phyloP scores from a whole-genome alignment of 2,888 invertebrate species.

The Leptopilina myrica region DNA sequence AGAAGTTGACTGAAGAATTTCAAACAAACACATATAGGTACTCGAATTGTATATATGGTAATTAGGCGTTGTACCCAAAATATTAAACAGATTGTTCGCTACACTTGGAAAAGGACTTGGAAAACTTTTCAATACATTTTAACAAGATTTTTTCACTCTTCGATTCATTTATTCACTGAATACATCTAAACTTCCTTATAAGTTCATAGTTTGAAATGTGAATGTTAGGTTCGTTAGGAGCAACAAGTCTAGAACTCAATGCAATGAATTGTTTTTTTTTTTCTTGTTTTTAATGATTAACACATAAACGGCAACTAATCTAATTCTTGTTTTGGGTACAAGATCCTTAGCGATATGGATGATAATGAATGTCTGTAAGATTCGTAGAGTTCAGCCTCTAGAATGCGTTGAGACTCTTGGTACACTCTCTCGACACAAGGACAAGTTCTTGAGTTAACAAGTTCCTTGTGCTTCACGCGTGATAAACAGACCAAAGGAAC shows the following conservation, averaged over 20 bases:
- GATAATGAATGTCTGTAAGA: constrained; percentile 65
- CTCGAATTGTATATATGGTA: too few species aligned
- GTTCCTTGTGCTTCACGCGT: constrained; percentile 46
- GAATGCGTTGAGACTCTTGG: constrained; percentile 57
- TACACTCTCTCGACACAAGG: constrained; percentile 45
- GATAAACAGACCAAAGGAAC: constrained; percentile 22
- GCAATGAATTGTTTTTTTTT: not conserved
- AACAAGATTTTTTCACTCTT: too few species aligned
- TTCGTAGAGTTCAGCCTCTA: constrained; percentile 50
- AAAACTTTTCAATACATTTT: too few species aligned
- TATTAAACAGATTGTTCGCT: too few species aligned
- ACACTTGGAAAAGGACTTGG: too few species aligned
- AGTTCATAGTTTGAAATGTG: not conserved
- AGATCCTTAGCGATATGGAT: constrained; percentile 46
- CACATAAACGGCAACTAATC: constrained; percentile 6
- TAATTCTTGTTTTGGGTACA: not conserved
- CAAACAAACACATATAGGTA: too few species aligned
- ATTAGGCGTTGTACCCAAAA: too few species aligned
- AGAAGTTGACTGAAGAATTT: too few species aligned
- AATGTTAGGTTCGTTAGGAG: not conserved
- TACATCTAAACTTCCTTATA: too few species aligned
- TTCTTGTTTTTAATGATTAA: not conserved
- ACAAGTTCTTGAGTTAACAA: constrained; percentile 54
- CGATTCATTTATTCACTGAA: too few species aligned
- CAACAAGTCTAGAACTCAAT: not conserved